Base-by-base conservation (phyloP, 30 jellyfish, hydroid and myxozoan genomes). In the Haliclystus octoradiatus region DNA sequence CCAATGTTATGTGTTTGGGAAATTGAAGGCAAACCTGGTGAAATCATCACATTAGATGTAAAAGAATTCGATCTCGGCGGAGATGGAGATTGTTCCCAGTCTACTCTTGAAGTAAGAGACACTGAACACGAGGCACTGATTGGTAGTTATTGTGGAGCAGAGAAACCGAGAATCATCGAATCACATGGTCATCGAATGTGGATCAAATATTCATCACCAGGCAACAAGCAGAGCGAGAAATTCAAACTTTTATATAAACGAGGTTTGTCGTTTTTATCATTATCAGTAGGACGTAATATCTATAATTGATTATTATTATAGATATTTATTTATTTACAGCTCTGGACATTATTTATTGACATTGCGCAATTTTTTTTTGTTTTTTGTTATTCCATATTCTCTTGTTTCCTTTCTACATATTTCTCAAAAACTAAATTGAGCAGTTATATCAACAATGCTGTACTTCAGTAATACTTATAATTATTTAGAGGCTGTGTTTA, bases 1-100 rank as follows among this genome's bases (percentile, higher is more conserved):
- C 95, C 97, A 0, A 94, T 88, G n/a, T 77, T 78, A 60, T 88
- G 97, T 53, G 68, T 74, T 3, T 88, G 97, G 97, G 88, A 88
- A 50, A 75, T 88, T 72, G 82, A 88, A 66, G 97, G 94, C 0
- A 27, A 82, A 28, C 83, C 92, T 2, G 97, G 92, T 0, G 97
- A 88, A 62, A 66, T 82, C 0, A 67, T 88, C 52, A 79, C 72
- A 33, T 65, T 88, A 26, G 92, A 88, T 62, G 79, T 88, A 63
- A 65, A 68, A 29, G 95, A 88, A 64, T 81, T 88, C 52, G 84
- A 88, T 53, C 46, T 68, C 26, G 85, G 85, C 24, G 23, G 65
- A 28, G 31, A 73, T 13, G 64, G 68, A 26, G 80, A 80, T 66
- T 88, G 97, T 75, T 79, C 70, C 25, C 69, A 74, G 28, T 70